Conservation (phyloP, 2,113 vertebrate genomes). For the Pelecanus crispus region DNA sequence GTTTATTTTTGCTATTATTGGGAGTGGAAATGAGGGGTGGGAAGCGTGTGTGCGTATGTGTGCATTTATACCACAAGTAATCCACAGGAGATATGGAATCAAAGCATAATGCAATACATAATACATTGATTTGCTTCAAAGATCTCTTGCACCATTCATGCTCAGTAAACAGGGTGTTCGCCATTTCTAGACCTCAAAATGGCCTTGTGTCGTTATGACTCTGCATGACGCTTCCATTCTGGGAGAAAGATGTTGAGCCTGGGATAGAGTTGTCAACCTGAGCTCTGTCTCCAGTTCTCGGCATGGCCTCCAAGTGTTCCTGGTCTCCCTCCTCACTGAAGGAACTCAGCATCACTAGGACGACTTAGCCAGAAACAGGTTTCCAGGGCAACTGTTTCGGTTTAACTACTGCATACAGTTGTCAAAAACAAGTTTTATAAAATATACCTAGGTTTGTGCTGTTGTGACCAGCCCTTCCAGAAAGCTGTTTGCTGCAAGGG, state of each 20-base stretch:
- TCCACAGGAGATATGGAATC: background rate
- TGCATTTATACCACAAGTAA: background rate
- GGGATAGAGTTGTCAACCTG: background rate
- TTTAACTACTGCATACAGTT: background rate
- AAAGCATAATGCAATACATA: background rate
- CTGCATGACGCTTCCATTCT: background rate
- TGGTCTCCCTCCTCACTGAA: background rate
- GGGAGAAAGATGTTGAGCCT: background rate
- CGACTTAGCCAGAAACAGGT: background rate
- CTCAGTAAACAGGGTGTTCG: background rate
- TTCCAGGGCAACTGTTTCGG: background rate
- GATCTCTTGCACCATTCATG: background rate
- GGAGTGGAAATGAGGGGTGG: background rate
- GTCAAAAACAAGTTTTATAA: background rate
- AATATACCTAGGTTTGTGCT: background rate
- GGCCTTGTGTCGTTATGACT: background rate
- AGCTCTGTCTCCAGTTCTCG: background rate
- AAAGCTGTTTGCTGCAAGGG: background rate
- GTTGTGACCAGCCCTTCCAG: background rate
- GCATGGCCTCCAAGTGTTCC: background rate
- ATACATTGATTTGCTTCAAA: background rate
- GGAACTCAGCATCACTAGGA: background rate
- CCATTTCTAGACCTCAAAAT: background rate
- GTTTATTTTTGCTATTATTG: constrained; percentile 62
- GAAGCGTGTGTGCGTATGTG: background rate